Conservation (phyloP, 2,113 vertebrate genomes). For the Tiliqua scincoides region DNA sequence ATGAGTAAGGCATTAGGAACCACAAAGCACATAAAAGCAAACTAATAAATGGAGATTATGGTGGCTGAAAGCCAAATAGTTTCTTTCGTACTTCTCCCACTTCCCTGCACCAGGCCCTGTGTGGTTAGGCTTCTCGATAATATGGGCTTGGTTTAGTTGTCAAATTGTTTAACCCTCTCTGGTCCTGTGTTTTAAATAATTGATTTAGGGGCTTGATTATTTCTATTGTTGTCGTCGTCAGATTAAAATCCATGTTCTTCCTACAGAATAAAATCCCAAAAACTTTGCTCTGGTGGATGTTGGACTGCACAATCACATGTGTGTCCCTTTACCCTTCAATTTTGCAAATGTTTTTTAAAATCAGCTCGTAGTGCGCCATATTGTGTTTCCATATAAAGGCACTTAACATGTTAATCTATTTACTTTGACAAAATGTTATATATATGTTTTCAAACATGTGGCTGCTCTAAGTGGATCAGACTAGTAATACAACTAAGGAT, state of each 20-base stretch:
- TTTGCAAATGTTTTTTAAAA: background rate
- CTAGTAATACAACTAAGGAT: background rate
- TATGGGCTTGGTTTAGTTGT: background rate
- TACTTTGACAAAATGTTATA: background rate
- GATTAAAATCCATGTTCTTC: background rate
- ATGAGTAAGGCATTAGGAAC: conserved; percentile 31
- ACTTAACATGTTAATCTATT: background rate
- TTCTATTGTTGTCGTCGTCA: background rate
- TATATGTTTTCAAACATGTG: background rate
- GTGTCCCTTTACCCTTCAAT: background rate
- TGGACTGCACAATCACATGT: background rate
- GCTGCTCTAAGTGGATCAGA: background rate
- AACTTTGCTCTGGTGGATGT: background rate
- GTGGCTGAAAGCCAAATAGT: conserved; percentile 39
- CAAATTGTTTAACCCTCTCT: background rate
- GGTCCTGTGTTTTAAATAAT: background rate
- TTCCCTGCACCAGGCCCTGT: background rate
- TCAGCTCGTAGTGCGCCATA: background rate
- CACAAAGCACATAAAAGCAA: background rate
- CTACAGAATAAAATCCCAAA: background rate
- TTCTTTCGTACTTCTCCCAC: background rate
- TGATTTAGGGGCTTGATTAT: background rate
- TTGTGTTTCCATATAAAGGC: background rate
- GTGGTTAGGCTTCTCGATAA: background rate
- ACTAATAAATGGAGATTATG: background rate